phyloP scores from a whole-genome alignment of 2,113 vertebrate species.

The Cygnus atratus region DNA sequence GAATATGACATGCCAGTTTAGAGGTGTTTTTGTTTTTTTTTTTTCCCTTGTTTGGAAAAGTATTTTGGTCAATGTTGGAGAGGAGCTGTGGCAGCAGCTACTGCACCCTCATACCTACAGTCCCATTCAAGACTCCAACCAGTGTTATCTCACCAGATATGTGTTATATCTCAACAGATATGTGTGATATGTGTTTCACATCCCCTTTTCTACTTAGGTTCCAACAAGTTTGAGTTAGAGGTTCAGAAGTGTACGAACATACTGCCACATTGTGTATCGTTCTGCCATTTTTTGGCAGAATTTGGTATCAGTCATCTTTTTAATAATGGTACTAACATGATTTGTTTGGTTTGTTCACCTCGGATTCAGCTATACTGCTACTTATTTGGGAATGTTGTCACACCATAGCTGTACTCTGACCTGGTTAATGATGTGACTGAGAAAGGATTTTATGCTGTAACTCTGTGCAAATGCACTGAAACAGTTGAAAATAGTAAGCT shows the following conservation, averaged over 20 bases:
- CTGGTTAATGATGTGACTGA: background rate
- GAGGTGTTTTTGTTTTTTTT: background rate
- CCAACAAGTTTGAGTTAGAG: background rate
- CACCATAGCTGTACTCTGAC: background rate
- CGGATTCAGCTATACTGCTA: too few relatives aligned
- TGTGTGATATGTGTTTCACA: rapidly evolving
- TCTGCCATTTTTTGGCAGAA: background rate
- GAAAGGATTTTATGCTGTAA: background rate
- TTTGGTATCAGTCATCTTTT: background rate
- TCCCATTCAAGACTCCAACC: background rate
- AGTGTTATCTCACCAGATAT: background rate
- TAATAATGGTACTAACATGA: background rate
- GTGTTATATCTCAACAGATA: background rate
- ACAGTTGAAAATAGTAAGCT: background rate
- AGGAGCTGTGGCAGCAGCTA: background rate
- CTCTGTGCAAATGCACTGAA: background rate
- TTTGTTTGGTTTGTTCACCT: background rate
- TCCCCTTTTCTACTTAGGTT: background rate
- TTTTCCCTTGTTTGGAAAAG: background rate
- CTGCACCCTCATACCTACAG: background rate
- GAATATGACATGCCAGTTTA: background rate
- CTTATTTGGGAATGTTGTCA: background rate
- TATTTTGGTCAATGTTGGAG: background rate
- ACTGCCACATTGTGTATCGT: too few relatives aligned
- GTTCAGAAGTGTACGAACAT: background rate